Base-by-base conservation (phyloP, 2,888 invertebrate genomes). In the Apocheima hispidaria region DNA sequence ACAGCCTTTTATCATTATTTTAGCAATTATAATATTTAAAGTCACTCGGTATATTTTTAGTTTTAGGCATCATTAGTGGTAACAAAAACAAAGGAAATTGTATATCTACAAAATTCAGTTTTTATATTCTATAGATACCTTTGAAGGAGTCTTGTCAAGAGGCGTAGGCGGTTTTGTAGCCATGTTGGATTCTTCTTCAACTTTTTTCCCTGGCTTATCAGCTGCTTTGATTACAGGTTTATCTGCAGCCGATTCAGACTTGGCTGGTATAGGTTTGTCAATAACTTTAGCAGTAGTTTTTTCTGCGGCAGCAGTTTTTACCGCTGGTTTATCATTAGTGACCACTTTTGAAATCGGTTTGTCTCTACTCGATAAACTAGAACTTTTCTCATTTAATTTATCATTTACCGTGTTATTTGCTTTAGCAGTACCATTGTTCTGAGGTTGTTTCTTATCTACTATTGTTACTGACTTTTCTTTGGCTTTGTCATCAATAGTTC, bases 401-500 rank as follows among this genome's bases (percentile, higher is more conserved):
- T 81, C 77, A 63, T 72, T 82, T 65, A 77, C 63, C 61, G 72
- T 60, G 66, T 58, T 79, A 75, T 78, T 85, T 64, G 73, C 51
- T 67, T 79, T 79, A 49, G 72, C 60, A 62, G 78, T 79, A 66
- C 79, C 82, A 79, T 83, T 83, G 78, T 70, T 86, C 48, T 89
- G 87, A 40, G 78, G 65, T 2, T 49, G 30, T 75, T 83, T 89
- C 69, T 79, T 88, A 65, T 92, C 92, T 65, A 88, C 79, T 68
- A 90, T 91, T 49, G 87, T 90, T 7, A 90, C 90, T 20, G 90
- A 86, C 74, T 92, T 92, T 56, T 90, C 91, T 76, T 89, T 91
- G 12, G 77, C 69, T 73, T 90, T 92, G 14, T 90, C 90, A 77
- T 92, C 92, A 50, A 90, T 87, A 49, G 90, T 90, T 79, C 84